A percentile compares a stretch with the other conserved stretches of the same genome.
These are phyloP conservation scores for Sitophilus oryzae DNA, from an alignment of 1,140 invertebrate species.

Conservation along the genomic window DNA sequence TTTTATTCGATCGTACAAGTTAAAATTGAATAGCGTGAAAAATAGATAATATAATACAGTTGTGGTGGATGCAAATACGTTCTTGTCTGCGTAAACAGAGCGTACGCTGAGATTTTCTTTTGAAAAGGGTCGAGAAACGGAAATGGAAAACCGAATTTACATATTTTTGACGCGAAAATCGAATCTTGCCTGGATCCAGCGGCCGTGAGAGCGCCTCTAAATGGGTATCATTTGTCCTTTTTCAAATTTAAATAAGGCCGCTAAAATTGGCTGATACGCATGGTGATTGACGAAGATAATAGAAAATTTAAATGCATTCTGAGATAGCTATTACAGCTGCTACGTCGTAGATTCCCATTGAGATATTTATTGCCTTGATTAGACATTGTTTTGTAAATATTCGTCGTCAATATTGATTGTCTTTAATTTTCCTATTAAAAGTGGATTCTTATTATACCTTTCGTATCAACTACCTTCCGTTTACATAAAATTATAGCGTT, in stretches of 20 bases:
- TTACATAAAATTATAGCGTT: no score
- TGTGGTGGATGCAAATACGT: not conserved
- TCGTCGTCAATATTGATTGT: no score
- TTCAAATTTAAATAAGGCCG: not conserved
- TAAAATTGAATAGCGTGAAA: no score
- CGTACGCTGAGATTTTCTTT: not conserved
- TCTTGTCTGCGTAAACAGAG: not conserved
- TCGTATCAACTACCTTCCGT: no score
- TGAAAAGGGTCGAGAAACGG: not conserved
- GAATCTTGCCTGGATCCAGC: not conserved
- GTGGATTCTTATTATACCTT: no score
- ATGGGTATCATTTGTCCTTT: not conserved
- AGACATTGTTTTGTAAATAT: no score
- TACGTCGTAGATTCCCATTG: no score
- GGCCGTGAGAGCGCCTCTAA: not conserved
- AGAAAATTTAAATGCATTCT: not conserved
- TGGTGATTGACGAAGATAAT: not conserved
- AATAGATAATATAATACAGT: no score
- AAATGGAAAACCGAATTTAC: not conserved
- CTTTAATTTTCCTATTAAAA: no score
- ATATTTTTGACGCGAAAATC: not conserved
- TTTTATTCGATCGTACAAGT: no score
- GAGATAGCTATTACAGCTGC: no score
- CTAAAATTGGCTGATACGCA: not conserved
- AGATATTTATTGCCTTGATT: no score